Conservation (phyloP, 2,113 vertebrate species). For the Anoura caudifer region DNA sequence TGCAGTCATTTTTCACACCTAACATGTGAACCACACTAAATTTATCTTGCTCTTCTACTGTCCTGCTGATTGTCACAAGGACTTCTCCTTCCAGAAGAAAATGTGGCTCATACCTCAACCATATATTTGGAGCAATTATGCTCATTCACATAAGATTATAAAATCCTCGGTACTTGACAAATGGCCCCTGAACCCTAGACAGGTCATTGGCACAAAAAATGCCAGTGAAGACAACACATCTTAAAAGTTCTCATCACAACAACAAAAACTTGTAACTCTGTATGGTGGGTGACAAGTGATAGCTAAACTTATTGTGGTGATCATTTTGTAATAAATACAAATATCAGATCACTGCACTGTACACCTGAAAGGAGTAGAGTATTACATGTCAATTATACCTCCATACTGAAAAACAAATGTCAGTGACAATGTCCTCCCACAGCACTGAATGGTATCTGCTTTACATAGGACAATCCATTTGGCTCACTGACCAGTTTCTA, state of each 20-base stretch:
- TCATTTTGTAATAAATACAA: not conserved
- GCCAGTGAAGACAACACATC: not conserved
- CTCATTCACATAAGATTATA: not conserved
- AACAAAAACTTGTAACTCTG: not conserved
- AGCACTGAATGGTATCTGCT: not conserved
- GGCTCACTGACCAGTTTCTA: not conserved
- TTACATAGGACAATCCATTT: not conserved
- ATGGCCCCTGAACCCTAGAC: not conserved
- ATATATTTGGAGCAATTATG: not conserved
- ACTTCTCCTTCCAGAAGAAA: conserved; percentile 12
- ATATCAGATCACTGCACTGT: not conserved
- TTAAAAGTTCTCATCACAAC: not conserved
- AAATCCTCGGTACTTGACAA: not conserved
- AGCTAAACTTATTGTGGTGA: not conserved
- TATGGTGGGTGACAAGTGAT: not conserved
- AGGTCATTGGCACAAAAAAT: not conserved
- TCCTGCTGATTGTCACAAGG: not conserved
- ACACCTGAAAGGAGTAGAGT: not conserved
- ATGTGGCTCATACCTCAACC: not conserved
- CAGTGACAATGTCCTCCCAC: not conserved
- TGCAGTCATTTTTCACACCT: not conserved
- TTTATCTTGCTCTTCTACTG: not conserved
- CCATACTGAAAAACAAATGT: not conserved
- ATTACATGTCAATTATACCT: not conserved
- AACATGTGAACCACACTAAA: not conserved